A percentile compares a stretch with the other conserved stretches of the same genome.
Evolutionary conservation across 2,797 vertebrate genomes (phyloP).

Genomic region (Masticophis lateralis): DNA sequence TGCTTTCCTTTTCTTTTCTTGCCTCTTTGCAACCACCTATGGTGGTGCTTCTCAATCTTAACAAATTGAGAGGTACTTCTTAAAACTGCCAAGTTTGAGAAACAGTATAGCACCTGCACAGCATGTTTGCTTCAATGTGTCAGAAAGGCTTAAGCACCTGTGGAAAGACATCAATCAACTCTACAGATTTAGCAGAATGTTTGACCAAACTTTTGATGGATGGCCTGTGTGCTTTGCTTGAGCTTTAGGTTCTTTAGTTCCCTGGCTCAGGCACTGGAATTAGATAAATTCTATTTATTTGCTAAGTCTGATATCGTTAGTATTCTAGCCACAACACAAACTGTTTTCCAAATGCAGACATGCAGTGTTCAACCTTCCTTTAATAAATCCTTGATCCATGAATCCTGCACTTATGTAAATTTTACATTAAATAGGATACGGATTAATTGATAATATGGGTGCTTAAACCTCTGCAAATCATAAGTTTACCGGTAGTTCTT

Average conservation of each 20-base stretch:
- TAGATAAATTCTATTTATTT: neutral
- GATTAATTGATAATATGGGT: neutral
- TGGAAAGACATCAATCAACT: neutral
- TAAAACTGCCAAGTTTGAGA: too few species aligned
- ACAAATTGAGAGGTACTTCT: too few species aligned
- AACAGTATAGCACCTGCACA: neutral
- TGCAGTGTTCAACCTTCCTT: neutral
- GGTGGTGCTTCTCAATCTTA: too few species aligned
- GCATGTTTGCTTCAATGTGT: neutral
- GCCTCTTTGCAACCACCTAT: too few species aligned
- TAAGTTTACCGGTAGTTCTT: neutral
- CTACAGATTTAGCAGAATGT: neutral
- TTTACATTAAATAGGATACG: neutral
- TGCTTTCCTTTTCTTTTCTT: too few species aligned
- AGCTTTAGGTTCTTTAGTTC: neutral
- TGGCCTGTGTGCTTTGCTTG: neutral
- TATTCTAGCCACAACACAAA: neutral
- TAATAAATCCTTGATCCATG: neutral
- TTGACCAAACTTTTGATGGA: neutral
- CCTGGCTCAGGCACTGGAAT: neutral
- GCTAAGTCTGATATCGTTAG: neutral
- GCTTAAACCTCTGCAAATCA: neutral
- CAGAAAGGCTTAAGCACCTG: neutral
- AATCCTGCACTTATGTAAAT: neutral
- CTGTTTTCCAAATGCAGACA: neutral